Percentiles rank a stretch among this genome's conserved stretches.
These are phyloP conservation scores for Euthynnus affinis DNA, from an alignment of 2,797 vertebrate species.

Conservation along the genomic window DNA sequence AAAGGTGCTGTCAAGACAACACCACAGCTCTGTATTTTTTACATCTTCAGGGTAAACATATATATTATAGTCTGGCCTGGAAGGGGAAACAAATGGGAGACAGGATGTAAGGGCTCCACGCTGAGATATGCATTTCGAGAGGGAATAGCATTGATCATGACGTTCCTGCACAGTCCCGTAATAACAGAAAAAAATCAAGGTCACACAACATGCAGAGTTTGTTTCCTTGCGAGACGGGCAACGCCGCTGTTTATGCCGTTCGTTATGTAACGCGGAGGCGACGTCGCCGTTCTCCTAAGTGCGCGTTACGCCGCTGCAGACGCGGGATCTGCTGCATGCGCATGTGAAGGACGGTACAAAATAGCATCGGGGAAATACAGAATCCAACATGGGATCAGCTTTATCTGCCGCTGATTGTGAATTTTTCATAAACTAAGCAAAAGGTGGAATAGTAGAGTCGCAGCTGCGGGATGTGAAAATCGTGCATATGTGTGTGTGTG, in stretches of 20 bases:
- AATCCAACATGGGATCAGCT: conserved; percentile 23
- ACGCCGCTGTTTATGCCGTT: conserved; percentile 7
- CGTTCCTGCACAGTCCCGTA: conserved; percentile 16
- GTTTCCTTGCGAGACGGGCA: conserved; percentile 3
- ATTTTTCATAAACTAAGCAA: conserved; percentile 46
- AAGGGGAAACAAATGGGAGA: conserved; percentile 15
- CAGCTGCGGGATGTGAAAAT: conserved; percentile 19
- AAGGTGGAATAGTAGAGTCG: background rate
- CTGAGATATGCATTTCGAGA: conserved; percentile 27
- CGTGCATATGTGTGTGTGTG: conserved; percentile 8
- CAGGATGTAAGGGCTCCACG: conserved; percentile 16
- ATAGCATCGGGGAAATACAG: conserved; percentile 11
- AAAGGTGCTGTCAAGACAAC: conserved; percentile 46
- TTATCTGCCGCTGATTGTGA: conserved; percentile 20
- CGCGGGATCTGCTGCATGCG: background rate
- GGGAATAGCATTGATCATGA: conserved; percentile 34
- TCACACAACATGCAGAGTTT: conserved; percentile 33
- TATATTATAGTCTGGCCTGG: conserved; percentile 25
- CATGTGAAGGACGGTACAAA: conserved; percentile 22
- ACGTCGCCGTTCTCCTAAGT: conserved; percentile 7
- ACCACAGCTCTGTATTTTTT: conserved; percentile 26
- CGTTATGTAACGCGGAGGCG: conserved; percentile 59
- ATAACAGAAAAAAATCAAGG: conserved; percentile 40
- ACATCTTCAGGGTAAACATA: conserved; percentile 43
- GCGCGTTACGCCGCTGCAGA: conserved; percentile 33